Percentiles rank a stretch among this genome's conserved stretches.
phyloP scores from a whole-genome alignment of 2,888 invertebrate genomes.

The Drosophila multiciliata region DNA sequence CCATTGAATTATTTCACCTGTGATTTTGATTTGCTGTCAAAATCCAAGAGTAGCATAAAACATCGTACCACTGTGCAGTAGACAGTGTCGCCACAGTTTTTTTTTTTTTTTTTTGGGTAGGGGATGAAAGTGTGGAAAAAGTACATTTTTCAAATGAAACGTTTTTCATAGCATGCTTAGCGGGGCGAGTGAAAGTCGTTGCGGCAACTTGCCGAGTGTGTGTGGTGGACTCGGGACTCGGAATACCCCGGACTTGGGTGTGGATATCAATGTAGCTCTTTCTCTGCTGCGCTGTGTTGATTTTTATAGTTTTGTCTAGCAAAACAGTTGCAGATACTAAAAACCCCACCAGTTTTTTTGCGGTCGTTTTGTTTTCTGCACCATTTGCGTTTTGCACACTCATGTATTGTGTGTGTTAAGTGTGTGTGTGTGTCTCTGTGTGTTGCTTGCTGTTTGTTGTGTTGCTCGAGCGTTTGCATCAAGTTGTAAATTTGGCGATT shows the following conservation, averaged over 20 bases:
- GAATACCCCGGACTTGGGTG: constrained; percentile 14
- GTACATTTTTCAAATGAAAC: constrained; percentile 82
- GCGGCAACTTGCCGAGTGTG: constrained; percentile 31
- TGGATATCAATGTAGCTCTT: constrained; percentile 45
- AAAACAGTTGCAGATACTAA: constrained; percentile 58
- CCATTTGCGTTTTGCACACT: constrained; percentile 74
- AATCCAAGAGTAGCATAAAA: background rate
- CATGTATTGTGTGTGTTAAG: constrained; percentile 6
- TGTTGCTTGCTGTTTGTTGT: constrained; percentile 22
- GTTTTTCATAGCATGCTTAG: constrained; percentile 67
- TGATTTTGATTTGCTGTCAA: background rate
- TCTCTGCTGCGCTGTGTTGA: constrained; percentile 58
- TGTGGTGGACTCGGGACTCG: constrained; percentile 7
- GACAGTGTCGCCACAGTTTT: constrained; percentile 11
- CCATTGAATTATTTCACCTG: background rate
- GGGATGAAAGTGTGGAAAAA: constrained; percentile 60
- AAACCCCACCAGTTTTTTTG: constrained; percentile 37
- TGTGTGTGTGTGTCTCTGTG: constrained; percentile 26
- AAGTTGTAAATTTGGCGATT: constrained; percentile 83
- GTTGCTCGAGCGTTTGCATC: constrained; percentile 65
- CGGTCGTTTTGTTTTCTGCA: constrained; percentile 82
- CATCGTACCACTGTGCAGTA: constrained; percentile 24
- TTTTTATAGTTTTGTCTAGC: constrained; percentile 71
- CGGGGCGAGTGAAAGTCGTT: constrained; percentile 67
- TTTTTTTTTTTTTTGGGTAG: background rate